Evolutionary conservation across 2,113 vertebrate genomes (phyloP).

Genomic region (Caretta caretta): DNA sequence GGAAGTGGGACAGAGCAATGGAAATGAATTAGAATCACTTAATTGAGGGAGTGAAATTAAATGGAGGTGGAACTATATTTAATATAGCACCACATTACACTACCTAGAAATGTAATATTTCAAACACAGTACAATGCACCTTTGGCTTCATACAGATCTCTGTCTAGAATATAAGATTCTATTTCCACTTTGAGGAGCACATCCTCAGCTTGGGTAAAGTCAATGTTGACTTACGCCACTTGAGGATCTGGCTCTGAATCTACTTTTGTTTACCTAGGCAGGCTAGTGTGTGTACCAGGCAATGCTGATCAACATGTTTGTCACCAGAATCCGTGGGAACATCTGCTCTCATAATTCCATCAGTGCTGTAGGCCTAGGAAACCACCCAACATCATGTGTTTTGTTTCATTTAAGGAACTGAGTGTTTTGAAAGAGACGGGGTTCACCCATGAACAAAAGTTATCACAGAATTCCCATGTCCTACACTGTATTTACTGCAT

Average conservation of each 20-base stretch:
- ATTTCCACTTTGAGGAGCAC: neutral
- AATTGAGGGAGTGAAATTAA: neutral
- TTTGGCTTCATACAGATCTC: neutral
- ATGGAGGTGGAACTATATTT: neutral
- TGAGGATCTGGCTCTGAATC: neutral
- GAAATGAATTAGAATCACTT: neutral
- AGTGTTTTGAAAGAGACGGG: neutral
- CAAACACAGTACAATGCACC: neutral
- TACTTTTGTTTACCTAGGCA: neutral
- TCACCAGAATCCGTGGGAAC: slow-evolving; percentile 50
- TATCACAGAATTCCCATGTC: neutral
- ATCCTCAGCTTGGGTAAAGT: neutral
- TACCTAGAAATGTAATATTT: neutral
- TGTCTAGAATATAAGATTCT: neutral
- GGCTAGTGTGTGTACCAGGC: neutral
- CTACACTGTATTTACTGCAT: neutral
- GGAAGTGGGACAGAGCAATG: neutral
- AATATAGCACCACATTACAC: neutral
- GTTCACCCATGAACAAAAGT: rapidly evolving
- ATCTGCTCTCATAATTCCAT: slow-evolving; percentile 31
- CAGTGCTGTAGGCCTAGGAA: slow-evolving; percentile 13
- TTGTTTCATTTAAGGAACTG: neutral
- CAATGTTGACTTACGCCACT: neutral
- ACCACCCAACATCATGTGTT: neutral
- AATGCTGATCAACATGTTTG: slow-evolving; percentile 14